Conservation (phyloP, 2,113 vertebrate species). For the Sialia sialis region DNA sequence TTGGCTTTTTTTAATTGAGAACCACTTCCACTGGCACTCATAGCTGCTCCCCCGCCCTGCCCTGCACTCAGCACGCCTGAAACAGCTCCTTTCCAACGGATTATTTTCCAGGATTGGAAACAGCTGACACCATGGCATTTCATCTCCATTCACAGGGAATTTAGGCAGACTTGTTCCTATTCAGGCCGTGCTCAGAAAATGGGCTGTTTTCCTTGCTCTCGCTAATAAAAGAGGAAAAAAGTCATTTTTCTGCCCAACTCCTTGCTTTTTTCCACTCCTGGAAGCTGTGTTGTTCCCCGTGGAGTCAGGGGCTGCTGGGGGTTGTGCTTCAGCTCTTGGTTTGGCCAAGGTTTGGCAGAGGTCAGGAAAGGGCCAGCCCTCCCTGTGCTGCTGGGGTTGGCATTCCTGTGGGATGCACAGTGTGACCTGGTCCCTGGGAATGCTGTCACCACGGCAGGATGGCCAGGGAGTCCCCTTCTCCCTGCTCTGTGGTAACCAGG, state of each 20-base stretch:
- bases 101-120: not conserved
- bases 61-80: not conserved
- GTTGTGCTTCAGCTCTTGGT: not conserved
- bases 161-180: not conserved
- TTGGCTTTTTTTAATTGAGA: not conserved
- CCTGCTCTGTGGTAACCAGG: fast-evolving
- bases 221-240: not conserved
- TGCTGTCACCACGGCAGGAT: fast-evolving
- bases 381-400: fast-evolving
- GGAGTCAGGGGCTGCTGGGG: not conserved
- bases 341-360: not conserved
- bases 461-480: not conserved
- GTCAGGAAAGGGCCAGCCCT: not conserved
- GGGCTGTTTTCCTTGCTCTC: not conserved
- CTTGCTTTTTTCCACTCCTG: not conserved
- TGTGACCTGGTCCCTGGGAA: fast-evolving
- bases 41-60: not conserved
- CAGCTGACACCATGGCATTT: not conserved
- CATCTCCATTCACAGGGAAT: not conserved
- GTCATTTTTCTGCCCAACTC: not conserved
- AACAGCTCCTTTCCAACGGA: not conserved
- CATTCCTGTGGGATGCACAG: not conserved
- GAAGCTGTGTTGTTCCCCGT: fast-evolving
- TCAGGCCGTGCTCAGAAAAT: not conserved
- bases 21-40: not conserved